These are phyloP conservation scores for Protaetia brevitarsis DNA, from an alignment of 1,140 invertebrate genomes.

Conservation along the genomic window DNA sequence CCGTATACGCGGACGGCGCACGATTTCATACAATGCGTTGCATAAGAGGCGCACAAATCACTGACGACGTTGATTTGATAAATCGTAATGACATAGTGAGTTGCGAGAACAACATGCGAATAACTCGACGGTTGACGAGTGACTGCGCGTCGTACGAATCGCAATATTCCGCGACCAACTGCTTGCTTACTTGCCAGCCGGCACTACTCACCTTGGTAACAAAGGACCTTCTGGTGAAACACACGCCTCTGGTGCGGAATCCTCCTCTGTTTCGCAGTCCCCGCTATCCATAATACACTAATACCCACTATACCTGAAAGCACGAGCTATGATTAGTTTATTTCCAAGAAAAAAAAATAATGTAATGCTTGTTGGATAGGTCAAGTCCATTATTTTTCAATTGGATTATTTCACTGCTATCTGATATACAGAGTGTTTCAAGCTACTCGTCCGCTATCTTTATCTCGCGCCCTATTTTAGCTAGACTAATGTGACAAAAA, in stretches of 20 bases:
- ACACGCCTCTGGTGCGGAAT: constrained; percentile 44
- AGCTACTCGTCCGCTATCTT: too few relatives aligned
- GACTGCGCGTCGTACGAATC: constrained; percentile 23
- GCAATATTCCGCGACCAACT: constrained; percentile 19
- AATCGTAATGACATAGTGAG: constrained; percentile 10
- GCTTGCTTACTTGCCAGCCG: constrained; percentile 20
- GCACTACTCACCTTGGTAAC: constrained; percentile 42
- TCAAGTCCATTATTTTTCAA: constrained; percentile 15
- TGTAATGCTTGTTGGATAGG: constrained; percentile 7
- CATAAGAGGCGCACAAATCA: neutral
- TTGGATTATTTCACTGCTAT: constrained; percentile 10
- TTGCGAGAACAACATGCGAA: constrained; percentile 15
- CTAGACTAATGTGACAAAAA: too few relatives aligned
- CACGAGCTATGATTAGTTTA: neutral
- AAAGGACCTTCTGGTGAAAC: constrained; percentile 40
- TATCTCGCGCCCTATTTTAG: too few relatives aligned
- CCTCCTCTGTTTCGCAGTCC: constrained; percentile 43
- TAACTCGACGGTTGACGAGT: constrained; percentile 20
- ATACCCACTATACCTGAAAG: constrained; percentile 22
- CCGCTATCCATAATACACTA: constrained; percentile 39
- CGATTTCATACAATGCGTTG: constrained; percentile 1
- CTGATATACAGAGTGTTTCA: too few relatives aligned
- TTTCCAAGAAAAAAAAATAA: constrained; percentile 9
- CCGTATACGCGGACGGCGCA: neutral
- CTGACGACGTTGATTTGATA: constrained; percentile 4